A percentile compares a stretch with the other conserved stretches of the same genome.
Evolutionary conservation across 1,140 invertebrate genomes (phyloP).

Genomic region (Babylonia areolata): DNA sequence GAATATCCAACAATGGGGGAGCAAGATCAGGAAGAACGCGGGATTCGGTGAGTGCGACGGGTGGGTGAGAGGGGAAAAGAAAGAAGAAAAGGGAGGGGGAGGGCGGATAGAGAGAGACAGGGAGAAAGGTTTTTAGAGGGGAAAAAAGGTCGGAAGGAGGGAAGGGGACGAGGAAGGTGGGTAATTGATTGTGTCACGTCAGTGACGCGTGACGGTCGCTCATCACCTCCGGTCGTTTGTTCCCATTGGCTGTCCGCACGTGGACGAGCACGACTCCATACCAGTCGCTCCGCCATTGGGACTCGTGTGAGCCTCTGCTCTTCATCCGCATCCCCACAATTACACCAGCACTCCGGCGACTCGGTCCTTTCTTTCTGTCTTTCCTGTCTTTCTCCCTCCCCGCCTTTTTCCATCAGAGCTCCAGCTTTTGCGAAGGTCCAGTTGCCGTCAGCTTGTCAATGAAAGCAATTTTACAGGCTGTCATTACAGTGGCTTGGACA

Average conservation of each 20-base stretch:
- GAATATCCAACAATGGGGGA: neutral
- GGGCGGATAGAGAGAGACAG: conserved; percentile 10
- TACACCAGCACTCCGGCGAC: neutral
- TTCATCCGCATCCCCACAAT: neutral
- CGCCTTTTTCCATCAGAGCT: neutral
- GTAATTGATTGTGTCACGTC: conserved; percentile 29
- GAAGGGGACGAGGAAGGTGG: conserved; percentile 15
- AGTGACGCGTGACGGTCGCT: neutral
- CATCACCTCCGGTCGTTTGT: neutral
- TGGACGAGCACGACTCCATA: neutral
- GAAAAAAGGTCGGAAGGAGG: neutral
- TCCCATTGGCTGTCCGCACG: neutral
- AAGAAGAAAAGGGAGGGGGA: no score
- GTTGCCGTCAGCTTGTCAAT: neutral
- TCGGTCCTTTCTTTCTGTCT: neutral
- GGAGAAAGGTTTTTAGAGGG: neutral
- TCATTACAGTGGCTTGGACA: neutral
- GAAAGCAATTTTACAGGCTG: neutral
- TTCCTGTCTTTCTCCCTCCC: neutral
- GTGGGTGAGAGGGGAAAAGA: conserved; percentile 3
- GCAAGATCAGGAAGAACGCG: neutral
- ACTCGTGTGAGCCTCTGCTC: neutral
- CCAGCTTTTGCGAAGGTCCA: neutral
- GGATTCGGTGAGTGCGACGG: neutral
- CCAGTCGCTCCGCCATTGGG: no score